Evolutionary conservation across 2,888 invertebrate genomes (phyloP), one percentile per base, ranked within the genome.

Genomic region (Coelogynopora nodosa): DNA sequence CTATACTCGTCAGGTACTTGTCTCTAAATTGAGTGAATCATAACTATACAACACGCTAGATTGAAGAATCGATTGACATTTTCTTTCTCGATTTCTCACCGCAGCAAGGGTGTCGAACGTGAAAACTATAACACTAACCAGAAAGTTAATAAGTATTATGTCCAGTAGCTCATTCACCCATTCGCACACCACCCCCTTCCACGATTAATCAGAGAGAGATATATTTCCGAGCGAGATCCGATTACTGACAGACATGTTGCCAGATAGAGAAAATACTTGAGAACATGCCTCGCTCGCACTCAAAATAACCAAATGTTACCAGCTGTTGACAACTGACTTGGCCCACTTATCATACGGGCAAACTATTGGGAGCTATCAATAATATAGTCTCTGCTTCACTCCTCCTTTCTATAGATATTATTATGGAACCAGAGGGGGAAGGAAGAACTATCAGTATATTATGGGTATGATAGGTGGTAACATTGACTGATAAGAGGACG

Each of bases 301-400:
- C 10, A 74, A 74, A 74, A 13, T 13, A 74, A 23, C 74, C 74
- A 74, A 74, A 74, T 74, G 74, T 74, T 13, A 5, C 74, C 74
- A 74, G 74, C 74, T 74, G 74, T 5, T 74, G 74, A 74, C 74
- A 74, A 49, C 18, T 49, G 49, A 49, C 49, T 49, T 49, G 49
- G 18, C 49, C 49, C 49, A 49, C 49, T 49, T 49, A 49, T 49
- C 49, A 49, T 49, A 49, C 49, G 49, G 18, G 49, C 5, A 49
- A 18, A 49, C 5, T 49, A 10, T 49, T 49, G 18, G 49, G 49
- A 49, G n/a, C n/a, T n/a, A n/a, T n/a, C n/a, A n/a, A n/a, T n/a
- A n/a, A n/a, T n/a, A n/a, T n/a, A n/a, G n/a, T n/a, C n/a, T n/a
- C n/a, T n/a, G n/a, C n/a, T n/a, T n/a, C n/a, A n/a, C n/a, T n/a